A percentile compares a stretch with the other conserved stretches of the same genome.
Conservation (phyloP, 2,113 vertebrate genomes). For the Solea solea region DNA sequence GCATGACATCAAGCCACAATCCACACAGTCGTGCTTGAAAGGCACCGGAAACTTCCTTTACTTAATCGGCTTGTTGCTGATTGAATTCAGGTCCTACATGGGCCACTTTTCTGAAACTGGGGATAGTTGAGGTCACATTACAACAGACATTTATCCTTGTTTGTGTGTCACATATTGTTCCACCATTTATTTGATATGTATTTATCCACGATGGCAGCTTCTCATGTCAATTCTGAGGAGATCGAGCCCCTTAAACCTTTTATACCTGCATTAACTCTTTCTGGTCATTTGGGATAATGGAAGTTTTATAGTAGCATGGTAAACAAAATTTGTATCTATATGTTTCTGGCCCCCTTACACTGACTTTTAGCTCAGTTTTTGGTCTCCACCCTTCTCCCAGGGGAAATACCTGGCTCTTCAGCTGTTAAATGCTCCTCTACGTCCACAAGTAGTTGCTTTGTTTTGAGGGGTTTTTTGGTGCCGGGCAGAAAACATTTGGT, state of each 20-base stretch:
- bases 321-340: too few species aligned
- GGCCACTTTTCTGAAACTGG: not conserved
- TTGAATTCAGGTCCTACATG: not conserved
- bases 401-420: not conserved
- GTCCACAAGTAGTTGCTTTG: not conserved
- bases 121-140: not conserved
- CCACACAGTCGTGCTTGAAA: constrained; percentile 33
- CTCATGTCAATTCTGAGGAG: not conserved
- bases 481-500: not conserved
- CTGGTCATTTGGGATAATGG: too few species aligned
- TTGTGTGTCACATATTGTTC: not conserved
- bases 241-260: not conserved
- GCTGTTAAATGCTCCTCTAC: not conserved
- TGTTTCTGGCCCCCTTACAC: too few species aligned
- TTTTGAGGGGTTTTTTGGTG: not conserved
- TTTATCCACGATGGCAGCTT: not conserved
- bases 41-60: constrained; percentile 10
- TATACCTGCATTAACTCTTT: not conserved
- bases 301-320: too few species aligned
- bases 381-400: not conserved
- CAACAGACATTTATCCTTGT: not conserved
- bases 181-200: not conserved
- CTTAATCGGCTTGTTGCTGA: not conserved
- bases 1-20: constrained; percentile 29
- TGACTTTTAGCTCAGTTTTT: not conserved